Base-by-base conservation (phyloP, 2,888 invertebrate genomes). In the Cotesia congregata region DNA sequence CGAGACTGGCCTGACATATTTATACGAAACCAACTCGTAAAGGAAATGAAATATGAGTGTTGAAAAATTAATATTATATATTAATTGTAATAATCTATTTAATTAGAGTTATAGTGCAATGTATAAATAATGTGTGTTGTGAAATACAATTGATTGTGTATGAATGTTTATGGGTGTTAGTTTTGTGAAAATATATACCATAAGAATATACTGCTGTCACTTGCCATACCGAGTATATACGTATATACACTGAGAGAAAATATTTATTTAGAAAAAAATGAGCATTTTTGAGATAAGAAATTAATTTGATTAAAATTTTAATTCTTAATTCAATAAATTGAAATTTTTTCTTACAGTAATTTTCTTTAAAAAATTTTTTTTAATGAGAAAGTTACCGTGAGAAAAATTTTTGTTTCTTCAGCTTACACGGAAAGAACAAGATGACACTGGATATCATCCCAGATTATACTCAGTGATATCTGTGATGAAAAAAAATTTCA, bases 1-100 rank as follows among this genome's bases (percentile, higher is more conserved):
- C 75, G 76, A 77, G 77, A 78, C 73, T 78, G 76, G 78, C 79
- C 76, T 76, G 80, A 77, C 65, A 67, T 77, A 76, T 79, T 79
- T 80, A 75, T 77, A 80, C 77, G 65, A 60, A 67, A 50, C 60
- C 50, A 67, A 61, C 65, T 72, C 68, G n/a, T 41, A 50, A 40
- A 61, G 69, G 72, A 59, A 69, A 30, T 30, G 30, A 30, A 60
- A 65, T 74, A 72, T 17, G 61, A 75, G 69, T 65, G 71, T 76
- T 75, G 59, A 60, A 38, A 40, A 67, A 74, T 74, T 74, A 50
- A 38, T 40, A 61, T n/a, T 60, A 65, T n/a, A n/a, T n/a, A n/a
- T 41, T 50, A 50, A 50, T 50, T 9, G 12, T 50, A 50, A 12
- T 12, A 3, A 50, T 12, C 7, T 1, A 50, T 50, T 50, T 6